Conservation (phyloP, 2,888 invertebrate species). For the Oscheius sp. region DNA sequence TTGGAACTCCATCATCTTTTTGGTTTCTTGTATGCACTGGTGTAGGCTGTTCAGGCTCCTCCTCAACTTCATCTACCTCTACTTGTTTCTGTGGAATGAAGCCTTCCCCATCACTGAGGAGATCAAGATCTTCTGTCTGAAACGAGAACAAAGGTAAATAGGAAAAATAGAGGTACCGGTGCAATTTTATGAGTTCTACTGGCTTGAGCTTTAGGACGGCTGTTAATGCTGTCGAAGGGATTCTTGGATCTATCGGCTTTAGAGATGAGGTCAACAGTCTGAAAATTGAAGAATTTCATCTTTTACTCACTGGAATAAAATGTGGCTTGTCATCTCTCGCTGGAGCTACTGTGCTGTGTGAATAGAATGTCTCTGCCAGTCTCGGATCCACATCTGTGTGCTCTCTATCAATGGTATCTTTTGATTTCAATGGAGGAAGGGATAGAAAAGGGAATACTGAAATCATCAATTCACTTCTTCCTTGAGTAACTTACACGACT, state of each 20-base stretch:
- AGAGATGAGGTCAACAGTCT: not conserved
- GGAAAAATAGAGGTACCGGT: not conserved
- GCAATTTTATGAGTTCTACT: not conserved
- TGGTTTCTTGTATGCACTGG: slow-evolving; percentile 35
- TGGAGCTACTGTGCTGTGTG: not conserved
- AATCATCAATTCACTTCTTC: not conserved
- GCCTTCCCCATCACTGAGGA: slow-evolving; percentile 17
- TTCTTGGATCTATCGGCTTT: slow-evolving; percentile 16
- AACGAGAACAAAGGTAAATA: not conserved
- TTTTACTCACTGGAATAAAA: slow-evolving; percentile 15
- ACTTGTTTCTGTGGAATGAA: slow-evolving; percentile 28
- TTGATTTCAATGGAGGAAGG: slow-evolving; percentile 48
- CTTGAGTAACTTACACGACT: slow-evolving; percentile 40
- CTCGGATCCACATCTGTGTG: slow-evolving; percentile 44
- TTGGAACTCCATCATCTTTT: slow-evolving; percentile 31
- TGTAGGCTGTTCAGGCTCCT: not conserved
- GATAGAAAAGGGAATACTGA: slow-evolving; percentile 53
- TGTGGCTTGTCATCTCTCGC: slow-evolving; percentile 14
- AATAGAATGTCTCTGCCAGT: slow-evolving; percentile 34
- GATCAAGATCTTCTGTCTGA: slow-evolving; percentile 27
- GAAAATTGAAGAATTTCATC: too few species aligned
- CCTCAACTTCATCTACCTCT: not conserved
- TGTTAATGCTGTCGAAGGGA: slow-evolving; percentile 3
- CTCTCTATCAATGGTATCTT: slow-evolving; percentile 26
- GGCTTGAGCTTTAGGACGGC: not conserved